A percentile compares a stretch with the other conserved stretches of the same genome.
These are phyloP conservation scores for Temnothorax nylanderi DNA, from an alignment of 1,140 invertebrate species.

Conservation along the genomic window DNA sequence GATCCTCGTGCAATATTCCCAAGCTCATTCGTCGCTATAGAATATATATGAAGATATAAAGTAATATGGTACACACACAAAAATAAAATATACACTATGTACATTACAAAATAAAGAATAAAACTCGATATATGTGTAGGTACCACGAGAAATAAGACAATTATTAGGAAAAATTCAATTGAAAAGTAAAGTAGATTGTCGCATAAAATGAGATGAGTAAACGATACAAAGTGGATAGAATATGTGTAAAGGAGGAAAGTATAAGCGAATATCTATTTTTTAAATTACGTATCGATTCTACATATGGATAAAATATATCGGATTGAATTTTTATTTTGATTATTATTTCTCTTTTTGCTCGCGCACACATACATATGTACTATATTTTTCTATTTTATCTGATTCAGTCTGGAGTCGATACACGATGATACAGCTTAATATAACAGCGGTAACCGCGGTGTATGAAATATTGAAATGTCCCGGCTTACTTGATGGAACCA, in stretches of 20 bases:
- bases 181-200: neutral
- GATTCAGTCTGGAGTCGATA: neutral
- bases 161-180: neutral
- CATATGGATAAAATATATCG: neutral
- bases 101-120: neutral
- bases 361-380: neutral
- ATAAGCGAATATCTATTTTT: neutral
- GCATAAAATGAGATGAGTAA: neutral
- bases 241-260: neutral
- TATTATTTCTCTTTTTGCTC: neutral
- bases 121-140: neutral
- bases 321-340: neutral
- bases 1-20: constrained; percentile 10
- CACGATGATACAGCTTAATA: neutral
- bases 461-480: constrained; percentile 32
- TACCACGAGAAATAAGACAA: neutral
- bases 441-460: neutral
- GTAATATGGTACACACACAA: neutral
- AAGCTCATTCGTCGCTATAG: neutral
- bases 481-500: constrained; percentile 24
- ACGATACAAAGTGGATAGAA: neutral
- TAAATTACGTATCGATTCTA: neutral
- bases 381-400: neutral
- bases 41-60: constrained; percentile 8
- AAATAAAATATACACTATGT: neutral